Evolutionary conservation across 2,888 invertebrate genomes (phyloP), one percentile per base, ranked within the genome.

Genomic region (Aleiodes leptofemur): DNA sequence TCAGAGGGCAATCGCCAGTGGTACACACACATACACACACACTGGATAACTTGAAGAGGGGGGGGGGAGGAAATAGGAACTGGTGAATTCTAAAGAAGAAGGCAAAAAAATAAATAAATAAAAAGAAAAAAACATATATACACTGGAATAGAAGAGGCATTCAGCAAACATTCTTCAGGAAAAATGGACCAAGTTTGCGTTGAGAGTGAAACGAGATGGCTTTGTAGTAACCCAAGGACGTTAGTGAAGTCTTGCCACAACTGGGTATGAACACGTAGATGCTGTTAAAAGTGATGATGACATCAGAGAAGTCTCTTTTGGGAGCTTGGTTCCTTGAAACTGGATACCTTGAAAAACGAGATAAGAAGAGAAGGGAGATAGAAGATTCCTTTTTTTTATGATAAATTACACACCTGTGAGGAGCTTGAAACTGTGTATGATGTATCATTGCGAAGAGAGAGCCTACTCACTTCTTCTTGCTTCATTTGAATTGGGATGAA

Each of bases 341-440:
- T 64, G 76, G 78, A 78, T 72, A 77, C 69, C 75, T 57, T 74
- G 77, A 74, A 74, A 73, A 77, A 72, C 71, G 53, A 77, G 64
- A 69, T 34, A 31, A 78, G 76, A 69, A 53, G 70, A 78, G 76
- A 69, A 48, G 70, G 55, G 68, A 76, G 43, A n/a, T n/a, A 66
- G 57, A 57, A 64, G 70, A 59, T 70, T 70, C 75, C 74, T 59
- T 75, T 0, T 0, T 23, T 38, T 38, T 74, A 77, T 80, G 80
- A 82, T 81, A 83, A 82, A 82, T 83, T 82, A 83, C 81, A 80
- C 80, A 76, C 73, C 78, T 70, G 75, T 76, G 70, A 76, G 73
- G 76, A 55, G 76, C 57, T 57, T 68, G 59, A 69, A 43, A 48
- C 23, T 23, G 69, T 59, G 50, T 51, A 70, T 70, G 72, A 29